Evolutionary conservation across 2,888 invertebrate species (phyloP), one percentile per base, ranked within the genome.

Genomic region (Lycocerus yunnanus): DNA sequence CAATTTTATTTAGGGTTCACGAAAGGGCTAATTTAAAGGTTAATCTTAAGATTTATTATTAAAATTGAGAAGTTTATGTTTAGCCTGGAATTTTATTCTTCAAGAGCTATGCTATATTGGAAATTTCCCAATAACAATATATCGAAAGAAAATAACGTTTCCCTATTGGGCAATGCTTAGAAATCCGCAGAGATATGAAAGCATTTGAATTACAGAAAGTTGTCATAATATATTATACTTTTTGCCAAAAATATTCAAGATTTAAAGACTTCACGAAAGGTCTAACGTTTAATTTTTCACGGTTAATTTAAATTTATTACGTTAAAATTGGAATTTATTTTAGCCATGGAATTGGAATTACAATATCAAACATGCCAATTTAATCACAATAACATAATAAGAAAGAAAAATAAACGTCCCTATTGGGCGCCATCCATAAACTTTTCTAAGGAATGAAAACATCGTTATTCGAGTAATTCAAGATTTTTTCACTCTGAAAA

Each of bases 191-290:
- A 58, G 71, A 71, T 71, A 59, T 58, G 61, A 68, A 24, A 27
- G 71, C 60, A 58, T 71, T 71, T 58, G 68, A 71, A 71, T 71
- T 71, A 68, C 67, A 71, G 21, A 71, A 71, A 68, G 60, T 72
- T 72, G 72, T 71, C 70, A 58, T 27, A 63, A 74, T 74, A 74
- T 74, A 71, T 74, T 72, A 72, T 72, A 72, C 72, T 75, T 74
- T 74, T 66, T 71, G 61, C 16, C 27, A 61, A 21, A 60, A 68
- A 72, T 66, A 75, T 67, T 72, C 68, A 72, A 72, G 67, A 72
- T 72, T 72, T 68, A 66, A n/a, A 27, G 60, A 59, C 20, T 14
- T 68, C 13, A 61, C 58, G 20, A 24, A 58, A 58, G 5, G 66
- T 58, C n/a, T n/a, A 14, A 58, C 14, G 59, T 43, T n/a, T 43